phyloP scores from a whole-genome alignment of 2,797 vertebrate genomes.

The Selene dorsalis region DNA sequence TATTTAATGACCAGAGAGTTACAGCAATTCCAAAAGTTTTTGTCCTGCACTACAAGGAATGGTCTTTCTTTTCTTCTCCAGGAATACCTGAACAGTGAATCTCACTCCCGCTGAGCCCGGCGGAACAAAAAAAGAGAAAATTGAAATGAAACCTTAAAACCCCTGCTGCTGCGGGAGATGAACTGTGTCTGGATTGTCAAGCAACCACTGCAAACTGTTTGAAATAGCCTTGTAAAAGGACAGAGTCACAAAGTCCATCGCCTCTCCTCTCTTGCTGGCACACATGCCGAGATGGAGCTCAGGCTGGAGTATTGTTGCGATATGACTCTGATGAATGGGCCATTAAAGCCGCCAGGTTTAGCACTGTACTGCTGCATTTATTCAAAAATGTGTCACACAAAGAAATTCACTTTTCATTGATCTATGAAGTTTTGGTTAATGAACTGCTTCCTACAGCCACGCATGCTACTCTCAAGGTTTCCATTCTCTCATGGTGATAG shows the following conservation, averaged over 20 bases:
- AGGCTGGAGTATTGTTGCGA: conserved; percentile 32
- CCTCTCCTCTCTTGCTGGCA: conserved; percentile 7
- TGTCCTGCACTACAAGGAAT: conserved; percentile 37
- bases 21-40: conserved; percentile 45
- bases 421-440: neutral
- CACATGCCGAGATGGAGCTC: conserved; percentile 26
- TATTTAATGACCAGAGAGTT: conserved; percentile 49
- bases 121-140: conserved; percentile 51
- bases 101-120: conserved; percentile 51
- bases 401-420: neutral
- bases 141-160: conserved; percentile 71
- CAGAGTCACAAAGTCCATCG: conserved; percentile 29
- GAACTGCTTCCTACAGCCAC: neutral
- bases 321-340: conserved; percentile 40
- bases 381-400: conserved; percentile 5
- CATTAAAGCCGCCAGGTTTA: conserved; percentile 23
- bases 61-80: conserved; percentile 43
- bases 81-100: conserved; percentile 57
- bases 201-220: conserved; percentile 58
- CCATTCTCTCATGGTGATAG: neutral
- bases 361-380: neutral
- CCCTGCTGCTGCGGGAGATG: conserved; percentile 65
- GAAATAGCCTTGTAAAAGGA: conserved; percentile 65
- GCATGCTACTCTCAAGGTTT: neutral
- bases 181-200: conserved; percentile 67